phyloP scores from a whole-genome alignment of 2,113 vertebrate species.

The Sitta europaea region DNA sequence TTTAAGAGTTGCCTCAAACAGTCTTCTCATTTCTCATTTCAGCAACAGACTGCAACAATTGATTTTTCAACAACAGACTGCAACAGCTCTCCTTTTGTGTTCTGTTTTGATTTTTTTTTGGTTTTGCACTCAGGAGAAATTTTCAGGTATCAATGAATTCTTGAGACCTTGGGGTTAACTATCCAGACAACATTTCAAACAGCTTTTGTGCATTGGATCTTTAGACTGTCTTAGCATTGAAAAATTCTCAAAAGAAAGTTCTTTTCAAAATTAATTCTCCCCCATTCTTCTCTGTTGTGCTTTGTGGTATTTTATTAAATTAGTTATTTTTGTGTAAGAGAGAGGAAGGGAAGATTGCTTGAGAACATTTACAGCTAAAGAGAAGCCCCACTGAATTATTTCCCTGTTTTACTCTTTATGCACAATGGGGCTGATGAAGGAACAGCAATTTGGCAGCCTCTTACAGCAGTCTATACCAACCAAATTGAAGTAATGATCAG shows the following conservation, averaged over 20 bases:
- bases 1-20: not conserved
- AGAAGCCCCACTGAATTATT: not conserved
- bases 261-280: not conserved
- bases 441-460: not conserved
- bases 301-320: not conserved
- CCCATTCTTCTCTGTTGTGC: not conserved
- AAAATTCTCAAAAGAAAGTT: not conserved
- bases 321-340: not conserved
- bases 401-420: not conserved
- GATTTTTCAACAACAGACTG: not conserved
- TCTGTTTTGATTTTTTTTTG: not conserved
- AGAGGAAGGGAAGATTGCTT: not conserved
- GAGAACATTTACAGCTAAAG: not conserved
- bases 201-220: not conserved
- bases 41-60: not conserved
- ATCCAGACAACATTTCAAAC: not conserved
- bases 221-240: not conserved
- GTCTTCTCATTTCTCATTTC: not conserved
- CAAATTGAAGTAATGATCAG: not conserved
- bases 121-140: not conserved
- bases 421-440: not conserved
- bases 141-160: not conserved
- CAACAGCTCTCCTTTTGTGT: not conserved
- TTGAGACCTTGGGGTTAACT: not conserved
- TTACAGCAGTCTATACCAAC: not conserved